Percentiles rank a stretch among this genome's conserved stretches.
These are phyloP conservation scores for Triops cancriformis DNA, from an alignment of 1,140 invertebrate genomes.

Conservation along the genomic window DNA sequence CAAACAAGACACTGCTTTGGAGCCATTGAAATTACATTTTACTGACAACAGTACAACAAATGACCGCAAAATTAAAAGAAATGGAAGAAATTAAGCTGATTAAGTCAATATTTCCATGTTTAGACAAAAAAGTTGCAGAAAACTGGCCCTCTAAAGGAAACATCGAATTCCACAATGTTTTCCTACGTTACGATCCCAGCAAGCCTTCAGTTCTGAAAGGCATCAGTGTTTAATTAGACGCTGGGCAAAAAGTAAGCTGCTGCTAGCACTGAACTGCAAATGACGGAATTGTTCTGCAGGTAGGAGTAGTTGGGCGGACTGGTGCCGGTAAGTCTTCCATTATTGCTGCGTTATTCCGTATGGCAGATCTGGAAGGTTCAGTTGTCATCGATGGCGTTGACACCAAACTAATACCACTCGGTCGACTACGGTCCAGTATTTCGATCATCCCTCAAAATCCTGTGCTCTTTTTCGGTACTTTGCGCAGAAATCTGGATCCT, in stretches of 20 bases:
- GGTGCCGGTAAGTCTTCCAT: slow-evolving; percentile 75
- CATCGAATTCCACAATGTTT: slow-evolving; percentile 57
- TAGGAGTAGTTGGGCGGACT: slow-evolving; percentile 56
- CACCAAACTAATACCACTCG: slow-evolving; percentile 53
- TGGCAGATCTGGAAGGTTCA: slow-evolving; percentile 43
- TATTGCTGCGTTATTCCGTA: slow-evolving; percentile 50
- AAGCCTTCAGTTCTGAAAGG: slow-evolving; percentile 60
- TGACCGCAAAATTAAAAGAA: too few species aligned
- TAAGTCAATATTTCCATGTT: not conserved
- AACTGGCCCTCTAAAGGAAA: slow-evolving; percentile 60
- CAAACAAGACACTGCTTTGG: too few species aligned
- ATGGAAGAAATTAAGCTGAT: too few species aligned
- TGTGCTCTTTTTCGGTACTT: slow-evolving; percentile 70
- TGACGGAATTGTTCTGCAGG: slow-evolving; percentile 42
- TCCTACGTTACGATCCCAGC: slow-evolving; percentile 50
- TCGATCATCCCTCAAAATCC: slow-evolving; percentile 83
- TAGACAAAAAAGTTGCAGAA: not conserved
- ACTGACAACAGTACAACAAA: too few species aligned
- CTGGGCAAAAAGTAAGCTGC: slow-evolving; percentile 52
- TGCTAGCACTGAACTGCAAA: not conserved
- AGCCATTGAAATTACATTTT: too few species aligned
- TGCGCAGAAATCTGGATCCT: slow-evolving; percentile 80
- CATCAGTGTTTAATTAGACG: slow-evolving; percentile 56
- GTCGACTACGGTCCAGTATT: slow-evolving; percentile 59
- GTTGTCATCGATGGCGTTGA: slow-evolving; percentile 61